Conservation (phyloP, 2,113 vertebrate genomes). For the Hippocampus zosterae region DNA sequence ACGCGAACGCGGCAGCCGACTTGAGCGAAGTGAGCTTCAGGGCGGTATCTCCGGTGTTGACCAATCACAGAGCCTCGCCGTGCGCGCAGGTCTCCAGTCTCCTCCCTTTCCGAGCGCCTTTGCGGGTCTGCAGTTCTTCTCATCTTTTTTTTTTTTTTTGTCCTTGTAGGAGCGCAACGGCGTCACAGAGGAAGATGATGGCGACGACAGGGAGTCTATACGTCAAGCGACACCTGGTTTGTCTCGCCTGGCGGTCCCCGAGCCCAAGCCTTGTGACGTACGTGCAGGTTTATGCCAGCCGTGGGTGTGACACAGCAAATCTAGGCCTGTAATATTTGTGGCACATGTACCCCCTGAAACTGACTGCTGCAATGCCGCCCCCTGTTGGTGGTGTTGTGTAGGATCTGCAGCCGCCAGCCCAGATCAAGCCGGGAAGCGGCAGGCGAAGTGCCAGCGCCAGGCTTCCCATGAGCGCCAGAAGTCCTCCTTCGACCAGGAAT, state of each 20-base stretch:
- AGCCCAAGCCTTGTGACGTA: conserved; percentile 52
- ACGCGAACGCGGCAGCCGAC: conserved; percentile 47
- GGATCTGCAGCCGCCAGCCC: conserved; percentile 78
- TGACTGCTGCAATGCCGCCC: conserved; percentile 7
- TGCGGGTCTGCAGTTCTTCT: not conserved
- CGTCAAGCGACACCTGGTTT: conserved; percentile 81
- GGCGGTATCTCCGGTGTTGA: conserved; percentile 46
- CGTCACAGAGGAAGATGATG: conserved; percentile 55
- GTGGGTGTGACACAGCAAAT: not conserved
- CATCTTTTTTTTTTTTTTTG: not conserved
- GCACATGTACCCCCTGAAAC: no score
- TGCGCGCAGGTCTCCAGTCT: conserved; percentile 57
- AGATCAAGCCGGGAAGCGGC: conserved; percentile 48
- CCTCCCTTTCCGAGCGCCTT: not conserved
- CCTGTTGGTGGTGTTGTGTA: conserved; percentile 42
- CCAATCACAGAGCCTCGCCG: conserved; percentile 49
- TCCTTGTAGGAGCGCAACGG: conserved; percentile 70
- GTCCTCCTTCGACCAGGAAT: conserved; percentile 30
- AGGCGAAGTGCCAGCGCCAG: conserved; percentile 57
- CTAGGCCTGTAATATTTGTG: no score
- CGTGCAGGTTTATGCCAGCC: not conserved
- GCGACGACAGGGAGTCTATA: conserved; percentile 70
- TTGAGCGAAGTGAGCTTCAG: conserved; percentile 51
- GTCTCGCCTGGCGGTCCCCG: conserved; percentile 72
- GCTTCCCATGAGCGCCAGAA: conserved; percentile 35